Evolutionary conservation across 2,888 invertebrate genomes (phyloP).

Genomic region (Prionchulus punctatus): DNA sequence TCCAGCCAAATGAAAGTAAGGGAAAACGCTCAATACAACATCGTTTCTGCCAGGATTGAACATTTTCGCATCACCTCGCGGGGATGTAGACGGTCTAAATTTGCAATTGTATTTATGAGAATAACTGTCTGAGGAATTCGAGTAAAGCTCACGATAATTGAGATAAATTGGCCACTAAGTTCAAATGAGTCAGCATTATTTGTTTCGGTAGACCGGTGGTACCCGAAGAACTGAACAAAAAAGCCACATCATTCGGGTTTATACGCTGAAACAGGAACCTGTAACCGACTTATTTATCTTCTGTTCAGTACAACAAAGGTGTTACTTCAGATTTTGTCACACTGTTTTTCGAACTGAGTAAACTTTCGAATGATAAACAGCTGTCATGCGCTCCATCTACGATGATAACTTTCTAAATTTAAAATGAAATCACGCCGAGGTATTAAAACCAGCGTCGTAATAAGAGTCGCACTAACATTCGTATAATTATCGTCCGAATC

Average conservation of each 20-base stretch:
- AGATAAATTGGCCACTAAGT: constrained; percentile 40
- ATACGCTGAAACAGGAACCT: background rate
- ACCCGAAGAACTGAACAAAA: constrained; percentile 63
- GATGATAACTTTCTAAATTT: too few species aligned
- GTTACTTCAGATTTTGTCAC: too few species aligned
- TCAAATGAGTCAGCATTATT: constrained; percentile 52
- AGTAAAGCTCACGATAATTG: background rate
- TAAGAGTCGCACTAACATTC: too few species aligned
- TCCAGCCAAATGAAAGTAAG: constrained; percentile 68
- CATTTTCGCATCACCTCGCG: background rate
- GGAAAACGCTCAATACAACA: constrained; percentile 44
- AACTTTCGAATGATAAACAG: too few species aligned
- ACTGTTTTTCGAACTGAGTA: too few species aligned
- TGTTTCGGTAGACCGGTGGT: constrained; percentile 67
- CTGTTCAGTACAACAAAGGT: too few species aligned
- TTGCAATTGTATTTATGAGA: background rate
- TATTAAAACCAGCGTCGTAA: too few species aligned
- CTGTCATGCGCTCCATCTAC: too few species aligned
- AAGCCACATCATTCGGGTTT: constrained; percentile 40
- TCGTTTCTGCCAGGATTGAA: background rate
- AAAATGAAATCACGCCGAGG: too few species aligned
- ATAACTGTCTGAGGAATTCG: background rate
- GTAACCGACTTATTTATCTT: too few species aligned
- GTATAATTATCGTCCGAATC: background rate
- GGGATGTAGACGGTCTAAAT: background rate